Conservation (phyloP, 1,140 invertebrate genomes). For the Euura saliciscinereae region DNA sequence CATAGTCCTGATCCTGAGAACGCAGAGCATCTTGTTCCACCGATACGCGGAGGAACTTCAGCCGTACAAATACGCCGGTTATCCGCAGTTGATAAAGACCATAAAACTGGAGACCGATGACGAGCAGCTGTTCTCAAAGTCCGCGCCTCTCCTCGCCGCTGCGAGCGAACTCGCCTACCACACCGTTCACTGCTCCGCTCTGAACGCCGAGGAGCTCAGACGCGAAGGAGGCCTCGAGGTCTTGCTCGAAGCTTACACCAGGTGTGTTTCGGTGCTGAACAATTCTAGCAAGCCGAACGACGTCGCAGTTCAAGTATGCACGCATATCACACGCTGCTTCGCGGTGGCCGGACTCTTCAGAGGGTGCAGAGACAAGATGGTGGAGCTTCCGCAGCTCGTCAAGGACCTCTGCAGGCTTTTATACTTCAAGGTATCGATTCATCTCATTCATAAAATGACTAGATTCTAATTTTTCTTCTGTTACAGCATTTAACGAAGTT, state of each 20-base stretch:
- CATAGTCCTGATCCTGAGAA: slow-evolving; percentile 92
- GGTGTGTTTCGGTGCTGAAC: slow-evolving; percentile 89
- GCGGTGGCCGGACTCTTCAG: slow-evolving; percentile 94
- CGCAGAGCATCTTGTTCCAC: slow-evolving; percentile 96
- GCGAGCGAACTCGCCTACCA: slow-evolving; percentile 95
- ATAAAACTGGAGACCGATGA: slow-evolving; percentile 93
- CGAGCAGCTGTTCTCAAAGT: slow-evolving; percentile 90
- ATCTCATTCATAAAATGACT: neutral
- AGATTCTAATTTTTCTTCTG: slow-evolving; percentile 21
- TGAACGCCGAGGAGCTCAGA: slow-evolving; percentile 97
- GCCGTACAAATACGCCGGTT: slow-evolving; percentile 99
- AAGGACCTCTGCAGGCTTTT: slow-evolving; percentile 89
- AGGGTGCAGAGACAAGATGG: slow-evolving; percentile 85
- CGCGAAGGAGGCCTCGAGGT: slow-evolving; percentile 91
- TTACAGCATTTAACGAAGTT: slow-evolving; percentile 79
- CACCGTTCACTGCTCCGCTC: slow-evolving; percentile 93
- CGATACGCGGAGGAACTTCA: slow-evolving; percentile 88
- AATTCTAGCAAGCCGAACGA: slow-evolving; percentile 79
- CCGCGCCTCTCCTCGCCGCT: slow-evolving; percentile 83
- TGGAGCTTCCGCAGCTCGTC: slow-evolving; percentile 85
- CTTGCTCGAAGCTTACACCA: slow-evolving; percentile 84
- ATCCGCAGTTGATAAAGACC: slow-evolving; percentile 96
- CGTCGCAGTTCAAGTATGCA: slow-evolving; percentile 91
- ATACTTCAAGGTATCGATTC: slow-evolving; percentile 78
- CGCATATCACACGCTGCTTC: slow-evolving; percentile 90